These are phyloP conservation scores for Clanis bilineata DNA, from an alignment of 2,888 invertebrate genomes.

Conservation along the genomic window DNA sequence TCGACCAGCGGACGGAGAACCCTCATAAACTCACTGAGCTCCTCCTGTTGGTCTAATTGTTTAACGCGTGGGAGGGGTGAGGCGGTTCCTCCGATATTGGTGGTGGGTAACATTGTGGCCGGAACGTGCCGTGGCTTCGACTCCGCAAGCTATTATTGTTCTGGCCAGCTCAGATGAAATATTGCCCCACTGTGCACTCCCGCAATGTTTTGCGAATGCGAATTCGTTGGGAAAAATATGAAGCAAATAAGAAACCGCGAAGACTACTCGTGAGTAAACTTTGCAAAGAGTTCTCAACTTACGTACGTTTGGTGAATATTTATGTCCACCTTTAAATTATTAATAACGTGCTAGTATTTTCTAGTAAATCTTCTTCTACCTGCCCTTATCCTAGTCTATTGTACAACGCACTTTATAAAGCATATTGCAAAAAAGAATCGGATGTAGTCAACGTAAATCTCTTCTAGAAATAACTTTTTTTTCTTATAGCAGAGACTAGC, in stretches of 20 bases:
- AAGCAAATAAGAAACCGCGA: conserved; percentile 68
- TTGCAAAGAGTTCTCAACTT: conserved; percentile 48
- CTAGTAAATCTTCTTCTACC: not conserved
- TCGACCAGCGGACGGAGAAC: conserved; percentile 51
- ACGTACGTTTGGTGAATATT: not conserved
- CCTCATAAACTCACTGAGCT: conserved; percentile 34
- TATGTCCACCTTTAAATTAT: not conserved
- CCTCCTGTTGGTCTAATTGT: conserved; percentile 36
- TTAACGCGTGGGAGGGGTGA: conserved; percentile 37
- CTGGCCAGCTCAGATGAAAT: conserved; percentile 80
- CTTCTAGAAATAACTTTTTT: too few species aligned
- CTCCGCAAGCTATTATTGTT: conserved; percentile 79
- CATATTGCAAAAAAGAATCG: too few species aligned
- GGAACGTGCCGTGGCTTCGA: conserved; percentile 80
- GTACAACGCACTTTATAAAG: too few species aligned
- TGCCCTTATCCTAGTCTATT: too few species aligned
- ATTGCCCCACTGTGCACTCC: conserved; percentile 78
- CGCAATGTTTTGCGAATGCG: conserved; percentile 73
- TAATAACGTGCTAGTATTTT: not conserved
- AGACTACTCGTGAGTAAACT: conserved; percentile 64
- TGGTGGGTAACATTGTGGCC: conserved; percentile 71
- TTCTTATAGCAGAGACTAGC: too few species aligned
- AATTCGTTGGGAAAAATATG: conserved; percentile 75
- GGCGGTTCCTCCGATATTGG: conserved; percentile 55
- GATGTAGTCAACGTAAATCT: too few species aligned